Evolutionary conservation across 2,113 vertebrate genomes (phyloP).

Genomic region (Anthoscopus minutus): DNA sequence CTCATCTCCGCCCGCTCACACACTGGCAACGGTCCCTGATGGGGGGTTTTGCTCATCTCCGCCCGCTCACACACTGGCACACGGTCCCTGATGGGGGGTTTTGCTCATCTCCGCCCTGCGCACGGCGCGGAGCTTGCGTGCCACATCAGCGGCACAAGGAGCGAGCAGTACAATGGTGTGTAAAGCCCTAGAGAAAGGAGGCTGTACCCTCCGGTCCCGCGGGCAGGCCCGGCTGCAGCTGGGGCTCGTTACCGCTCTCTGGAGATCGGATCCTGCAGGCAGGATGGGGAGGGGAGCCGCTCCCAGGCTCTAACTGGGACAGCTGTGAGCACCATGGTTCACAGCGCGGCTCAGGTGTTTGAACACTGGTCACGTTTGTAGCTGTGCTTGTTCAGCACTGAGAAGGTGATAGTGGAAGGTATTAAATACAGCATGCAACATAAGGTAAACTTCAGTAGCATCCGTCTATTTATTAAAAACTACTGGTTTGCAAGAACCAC

Average conservation of each 20-base stretch:
- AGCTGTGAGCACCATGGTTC: background rate
- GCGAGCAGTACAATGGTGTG: accelerated
- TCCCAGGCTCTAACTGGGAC: background rate
- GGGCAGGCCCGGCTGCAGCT: background rate
- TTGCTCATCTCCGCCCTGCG: accelerated
- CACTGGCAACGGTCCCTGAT: accelerated
- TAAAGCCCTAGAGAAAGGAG: background rate
- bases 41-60: no score
- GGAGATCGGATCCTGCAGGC: background rate
- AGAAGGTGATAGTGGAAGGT: background rate
- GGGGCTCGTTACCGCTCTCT: background rate
- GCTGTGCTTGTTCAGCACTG: background rate
- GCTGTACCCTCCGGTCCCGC: background rate
- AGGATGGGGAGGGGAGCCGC: background rate
- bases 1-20: no score
- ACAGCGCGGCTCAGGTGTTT: background rate
- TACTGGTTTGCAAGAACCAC: background rate
- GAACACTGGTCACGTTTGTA: background rate
- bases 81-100: accelerated
- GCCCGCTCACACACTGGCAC: accelerated
- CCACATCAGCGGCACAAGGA: background rate
- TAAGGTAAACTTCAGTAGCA: background rate
- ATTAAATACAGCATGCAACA: background rate
- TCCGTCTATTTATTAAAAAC: background rate
- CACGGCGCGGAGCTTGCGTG: background rate